Evolutionary conservation across 2,797 vertebrate species (phyloP).

Genomic region (Xiphorhynchus erythropygius): DNA sequence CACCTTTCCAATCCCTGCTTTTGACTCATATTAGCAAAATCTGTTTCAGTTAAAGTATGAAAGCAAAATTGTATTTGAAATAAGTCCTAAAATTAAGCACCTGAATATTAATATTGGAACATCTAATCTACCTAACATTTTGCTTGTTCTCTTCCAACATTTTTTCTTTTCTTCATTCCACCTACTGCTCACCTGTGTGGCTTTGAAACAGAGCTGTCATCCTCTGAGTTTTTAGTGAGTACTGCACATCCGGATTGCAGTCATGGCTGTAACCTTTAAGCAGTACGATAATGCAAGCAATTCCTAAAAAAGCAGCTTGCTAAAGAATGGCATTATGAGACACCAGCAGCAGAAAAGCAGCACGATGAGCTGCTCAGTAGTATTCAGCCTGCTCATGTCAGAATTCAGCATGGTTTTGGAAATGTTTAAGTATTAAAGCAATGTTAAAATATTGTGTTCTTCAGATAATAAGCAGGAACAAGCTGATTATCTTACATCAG

Average conservation of each 20-base stretch:
- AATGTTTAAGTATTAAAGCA: not conserved
- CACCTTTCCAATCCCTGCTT: not conserved
- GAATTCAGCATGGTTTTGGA: not conserved
- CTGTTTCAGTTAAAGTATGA: not conserved
- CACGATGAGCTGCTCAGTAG: not conserved
- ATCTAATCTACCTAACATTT: not conserved
- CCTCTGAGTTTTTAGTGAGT: not conserved
- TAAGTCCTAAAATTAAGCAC: not conserved
- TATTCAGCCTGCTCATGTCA: not conserved
- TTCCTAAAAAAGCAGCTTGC: not conserved
- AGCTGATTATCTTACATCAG: constrained; percentile 3
- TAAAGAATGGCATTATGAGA: not conserved
- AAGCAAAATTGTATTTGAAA: not conserved
- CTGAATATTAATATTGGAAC: not conserved
- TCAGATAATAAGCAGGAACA: constrained; percentile 26
- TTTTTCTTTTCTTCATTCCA: not conserved
- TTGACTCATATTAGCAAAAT: not conserved
- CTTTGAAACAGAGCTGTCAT: not conserved
- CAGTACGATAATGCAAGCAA: not conserved
- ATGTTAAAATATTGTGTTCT: not conserved
- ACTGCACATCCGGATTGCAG: not conserved
- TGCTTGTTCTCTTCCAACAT: not conserved
- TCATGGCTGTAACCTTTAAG: not conserved
- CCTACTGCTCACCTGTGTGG: not conserved
- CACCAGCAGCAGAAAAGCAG: not conserved